These are phyloP conservation scores for Papilio polyxenes DNA, from an alignment of 1,140 invertebrate genomes.

Conservation along the genomic window DNA sequence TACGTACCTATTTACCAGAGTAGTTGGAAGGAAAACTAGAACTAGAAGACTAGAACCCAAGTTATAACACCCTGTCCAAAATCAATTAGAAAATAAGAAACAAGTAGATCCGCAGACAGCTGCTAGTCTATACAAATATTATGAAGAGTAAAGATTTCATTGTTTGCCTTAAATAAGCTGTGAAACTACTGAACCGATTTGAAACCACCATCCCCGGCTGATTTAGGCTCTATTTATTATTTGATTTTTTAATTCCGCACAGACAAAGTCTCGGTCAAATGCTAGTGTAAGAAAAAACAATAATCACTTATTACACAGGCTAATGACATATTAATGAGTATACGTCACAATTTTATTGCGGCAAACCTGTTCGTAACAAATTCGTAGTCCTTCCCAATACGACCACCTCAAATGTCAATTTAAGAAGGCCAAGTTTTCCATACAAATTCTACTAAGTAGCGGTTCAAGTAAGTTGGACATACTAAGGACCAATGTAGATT, in stretches of 20 bases:
- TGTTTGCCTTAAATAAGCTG: too few relatives aligned
- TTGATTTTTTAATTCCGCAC: too few relatives aligned
- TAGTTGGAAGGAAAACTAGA: too few relatives aligned
- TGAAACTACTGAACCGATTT: too few relatives aligned
- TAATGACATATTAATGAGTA: not conserved
- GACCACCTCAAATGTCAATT: not conserved
- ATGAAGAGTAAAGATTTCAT: too few relatives aligned
- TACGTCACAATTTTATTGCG: not conserved
- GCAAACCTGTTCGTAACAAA: constrained; percentile 4
- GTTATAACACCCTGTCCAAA: not conserved
- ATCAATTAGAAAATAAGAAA: not conserved
- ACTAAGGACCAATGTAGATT: not conserved
- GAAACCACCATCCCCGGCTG: too few relatives aligned
- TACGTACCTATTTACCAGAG: too few relatives aligned
- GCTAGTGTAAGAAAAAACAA: not conserved
- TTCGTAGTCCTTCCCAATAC: not conserved
- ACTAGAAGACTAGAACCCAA: not conserved
- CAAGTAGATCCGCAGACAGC: not conserved
- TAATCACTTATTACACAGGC: not conserved
- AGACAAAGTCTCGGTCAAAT: too few relatives aligned
- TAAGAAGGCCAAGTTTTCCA: not conserved
- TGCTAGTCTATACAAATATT: too few relatives aligned
- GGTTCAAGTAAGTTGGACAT: not conserved
- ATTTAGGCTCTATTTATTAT: too few relatives aligned
- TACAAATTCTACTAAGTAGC: not conserved